Percentiles rank a stretch among this genome's conserved stretches.
Conservation (phyloP, 2,113 vertebrate species). For the Emydura subglobosa region DNA sequence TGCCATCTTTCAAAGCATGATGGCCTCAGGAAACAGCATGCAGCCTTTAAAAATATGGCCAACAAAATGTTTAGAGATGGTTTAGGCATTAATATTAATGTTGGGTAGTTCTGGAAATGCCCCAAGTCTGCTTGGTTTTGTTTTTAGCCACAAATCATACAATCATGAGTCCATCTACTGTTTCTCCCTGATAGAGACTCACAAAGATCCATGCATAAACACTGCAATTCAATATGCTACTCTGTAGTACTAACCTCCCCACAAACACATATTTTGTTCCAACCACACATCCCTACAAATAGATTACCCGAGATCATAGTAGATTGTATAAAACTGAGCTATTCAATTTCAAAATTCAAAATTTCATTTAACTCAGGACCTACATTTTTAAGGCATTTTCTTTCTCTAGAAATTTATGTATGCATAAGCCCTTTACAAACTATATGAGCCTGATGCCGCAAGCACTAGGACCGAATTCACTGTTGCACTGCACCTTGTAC, state of each 20-base stretch:
- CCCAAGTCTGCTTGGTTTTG: constrained; percentile 6
- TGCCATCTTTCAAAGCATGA: constrained; percentile 4
- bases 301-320: not conserved
- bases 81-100: not conserved
- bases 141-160: not conserved
- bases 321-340: not conserved
- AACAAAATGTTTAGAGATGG: not conserved
- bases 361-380: not conserved
- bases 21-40: not conserved
- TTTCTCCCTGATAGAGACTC: not conserved
- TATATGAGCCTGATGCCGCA: not conserved
- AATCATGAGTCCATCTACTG: constrained; percentile 26
- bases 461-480: not conserved
- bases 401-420: not conserved
- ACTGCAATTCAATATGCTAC: not conserved
- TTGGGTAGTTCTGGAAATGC: not conserved
- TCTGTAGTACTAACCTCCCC: not conserved
- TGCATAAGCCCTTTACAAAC: not conserved
- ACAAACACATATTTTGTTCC: not conserved
- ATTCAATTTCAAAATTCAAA: not conserved
- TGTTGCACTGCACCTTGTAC: not conserved
- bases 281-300: not conserved
- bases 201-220: not conserved
- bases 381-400: not conserved
- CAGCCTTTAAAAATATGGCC: not conserved